Evolutionary conservation across 2,113 vertebrate genomes (phyloP).

Genomic region (Pogonocichla stellata): DNA sequence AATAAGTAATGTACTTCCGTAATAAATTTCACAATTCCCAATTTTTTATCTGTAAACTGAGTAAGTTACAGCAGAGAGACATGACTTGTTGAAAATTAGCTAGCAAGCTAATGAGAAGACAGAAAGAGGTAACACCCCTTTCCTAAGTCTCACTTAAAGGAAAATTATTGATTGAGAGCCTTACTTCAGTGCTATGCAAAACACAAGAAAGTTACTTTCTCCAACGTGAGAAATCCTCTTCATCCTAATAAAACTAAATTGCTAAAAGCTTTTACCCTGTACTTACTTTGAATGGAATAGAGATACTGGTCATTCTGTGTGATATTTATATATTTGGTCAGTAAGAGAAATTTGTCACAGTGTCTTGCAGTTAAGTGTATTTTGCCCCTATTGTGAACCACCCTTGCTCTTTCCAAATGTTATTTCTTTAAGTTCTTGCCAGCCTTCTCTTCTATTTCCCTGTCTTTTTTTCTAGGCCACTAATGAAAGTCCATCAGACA

Average conservation of each 20-base stretch:
- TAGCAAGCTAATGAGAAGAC: background rate
- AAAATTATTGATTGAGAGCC: background rate
- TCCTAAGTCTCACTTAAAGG: background rate
- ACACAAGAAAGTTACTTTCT: background rate
- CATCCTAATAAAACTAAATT: background rate
- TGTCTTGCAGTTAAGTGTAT: background rate
- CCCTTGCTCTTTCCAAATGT: background rate
- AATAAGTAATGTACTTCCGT: background rate
- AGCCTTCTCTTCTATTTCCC: background rate
- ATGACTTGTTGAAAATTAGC: background rate
- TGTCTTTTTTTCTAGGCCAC: background rate
- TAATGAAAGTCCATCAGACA: background rate
- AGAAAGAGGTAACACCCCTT: background rate
- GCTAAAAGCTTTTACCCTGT: background rate
- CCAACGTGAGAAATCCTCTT: background rate
- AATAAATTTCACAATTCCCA: background rate
- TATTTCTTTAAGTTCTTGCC: background rate
- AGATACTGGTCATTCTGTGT: background rate
- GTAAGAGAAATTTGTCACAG: background rate
- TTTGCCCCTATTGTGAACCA: background rate
- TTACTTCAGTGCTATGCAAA: background rate
- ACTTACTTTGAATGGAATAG: background rate
- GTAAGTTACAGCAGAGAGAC: background rate
- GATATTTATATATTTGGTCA: background rate
- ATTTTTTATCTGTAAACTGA: background rate